These are phyloP conservation scores for Leptoteleia sp. DNA, from an alignment of 1,140 invertebrate species.

Conservation along the genomic window DNA sequence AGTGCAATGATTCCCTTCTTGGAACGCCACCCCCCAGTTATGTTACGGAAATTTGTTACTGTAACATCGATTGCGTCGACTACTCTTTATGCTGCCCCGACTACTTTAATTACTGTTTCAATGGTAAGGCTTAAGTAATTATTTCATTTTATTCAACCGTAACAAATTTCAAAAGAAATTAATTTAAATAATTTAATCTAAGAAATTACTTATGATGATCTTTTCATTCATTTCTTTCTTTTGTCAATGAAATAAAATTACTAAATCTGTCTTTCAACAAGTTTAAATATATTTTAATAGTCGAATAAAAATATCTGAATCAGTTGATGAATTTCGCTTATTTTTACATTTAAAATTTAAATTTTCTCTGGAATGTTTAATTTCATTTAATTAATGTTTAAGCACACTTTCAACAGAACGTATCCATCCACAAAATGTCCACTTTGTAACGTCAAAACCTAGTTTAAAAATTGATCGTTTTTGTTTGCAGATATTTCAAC, in stretches of 20 bases:
- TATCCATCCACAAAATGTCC: not conserved
- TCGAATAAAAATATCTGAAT: too few relatives aligned
- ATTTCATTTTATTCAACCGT: not conserved
- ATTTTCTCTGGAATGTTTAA: too few relatives aligned
- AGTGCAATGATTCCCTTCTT: constrained; percentile 67
- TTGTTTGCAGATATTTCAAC: constrained; percentile 15
- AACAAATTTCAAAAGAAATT: too few relatives aligned
- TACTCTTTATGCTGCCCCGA: constrained; percentile 79
- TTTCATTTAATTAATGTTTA: too few relatives aligned
- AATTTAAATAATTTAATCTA: too few relatives aligned
- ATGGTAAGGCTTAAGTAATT: constrained; percentile 65
- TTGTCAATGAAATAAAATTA: too few relatives aligned
- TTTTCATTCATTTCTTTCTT: too few relatives aligned
- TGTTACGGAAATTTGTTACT: constrained; percentile 74
- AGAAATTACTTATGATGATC: too few relatives aligned
- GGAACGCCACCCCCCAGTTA: constrained; percentile 52
- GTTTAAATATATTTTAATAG: too few relatives aligned
- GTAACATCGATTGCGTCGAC: constrained; percentile 77
- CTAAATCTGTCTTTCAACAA: too few relatives aligned
- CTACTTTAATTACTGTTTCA: constrained; percentile 77
- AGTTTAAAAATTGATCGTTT: not conserved
- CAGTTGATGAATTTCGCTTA: too few relatives aligned
- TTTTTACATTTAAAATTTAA: too few relatives aligned
- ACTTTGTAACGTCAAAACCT: not conserved
- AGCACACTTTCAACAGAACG: not conserved